Evolutionary conservation across 2,888 invertebrate species (phyloP).

Genomic region (Pecten maximus): DNA sequence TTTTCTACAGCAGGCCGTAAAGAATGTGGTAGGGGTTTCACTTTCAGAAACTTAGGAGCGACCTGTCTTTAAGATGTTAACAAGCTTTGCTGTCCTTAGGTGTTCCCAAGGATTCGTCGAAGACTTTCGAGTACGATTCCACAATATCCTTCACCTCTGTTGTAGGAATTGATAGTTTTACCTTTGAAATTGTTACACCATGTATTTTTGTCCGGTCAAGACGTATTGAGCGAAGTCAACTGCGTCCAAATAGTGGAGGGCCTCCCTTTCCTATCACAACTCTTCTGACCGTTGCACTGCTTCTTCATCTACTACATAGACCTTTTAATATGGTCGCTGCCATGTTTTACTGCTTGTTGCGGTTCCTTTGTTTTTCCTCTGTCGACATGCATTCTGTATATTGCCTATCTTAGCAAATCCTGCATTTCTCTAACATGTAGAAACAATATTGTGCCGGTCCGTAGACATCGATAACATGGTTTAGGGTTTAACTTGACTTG

Average conservation of each 20-base stretch:
- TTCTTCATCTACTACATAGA: neutral
- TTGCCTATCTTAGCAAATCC: constrained; percentile 43
- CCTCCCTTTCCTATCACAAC: constrained; percentile 40
- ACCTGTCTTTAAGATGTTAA: constrained; percentile 39
- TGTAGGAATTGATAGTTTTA: neutral
- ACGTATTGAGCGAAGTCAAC: constrained; percentile 39
- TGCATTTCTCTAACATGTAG: constrained; percentile 40
- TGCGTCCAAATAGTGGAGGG: constrained; percentile 42
- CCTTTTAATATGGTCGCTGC: neutral
- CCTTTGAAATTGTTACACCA: neutral
- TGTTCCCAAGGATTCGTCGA: constrained; percentile 22
- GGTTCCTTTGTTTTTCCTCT: neutral
- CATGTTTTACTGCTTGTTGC: constrained; percentile 2
- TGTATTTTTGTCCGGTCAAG: constrained; percentile 40
- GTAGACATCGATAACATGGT: constrained; percentile 40
- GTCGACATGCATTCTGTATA: constrained; percentile 37
- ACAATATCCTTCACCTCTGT: constrained; percentile 10
- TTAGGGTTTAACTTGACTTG: neutral
- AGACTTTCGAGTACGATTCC: constrained; percentile 33
- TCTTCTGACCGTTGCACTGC: constrained; percentile 31
- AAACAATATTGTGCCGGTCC: constrained; percentile 37
- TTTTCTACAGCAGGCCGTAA: constrained; percentile 56
- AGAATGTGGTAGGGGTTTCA: constrained; percentile 57
- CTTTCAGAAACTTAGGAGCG: constrained; percentile 54
- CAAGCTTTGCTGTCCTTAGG: constrained; percentile 42